Conservation (phyloP, 2,797 vertebrate species). For the Chaetophractus vellerosus region DNA sequence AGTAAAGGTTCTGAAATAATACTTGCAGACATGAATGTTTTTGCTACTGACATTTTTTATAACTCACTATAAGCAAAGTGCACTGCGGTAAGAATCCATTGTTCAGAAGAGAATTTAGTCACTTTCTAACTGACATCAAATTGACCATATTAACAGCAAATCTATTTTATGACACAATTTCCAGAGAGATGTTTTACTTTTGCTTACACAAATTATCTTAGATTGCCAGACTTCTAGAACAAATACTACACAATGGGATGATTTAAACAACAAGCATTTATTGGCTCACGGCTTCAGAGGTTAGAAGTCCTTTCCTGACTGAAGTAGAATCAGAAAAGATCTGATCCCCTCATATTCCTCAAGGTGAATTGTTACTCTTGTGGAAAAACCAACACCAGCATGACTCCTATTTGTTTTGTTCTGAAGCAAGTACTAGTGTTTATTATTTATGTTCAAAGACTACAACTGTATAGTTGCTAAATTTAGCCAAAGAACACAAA, state of each 20-base stretch:
- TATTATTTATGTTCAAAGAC: neutral
- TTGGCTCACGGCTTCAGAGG: too few species aligned
- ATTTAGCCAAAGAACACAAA: constrained; percentile 35
- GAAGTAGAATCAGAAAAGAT: neutral
- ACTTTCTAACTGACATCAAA: constrained; percentile 48
- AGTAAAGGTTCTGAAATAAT: neutral
- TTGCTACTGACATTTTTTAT: neutral
- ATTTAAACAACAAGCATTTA: too few species aligned
- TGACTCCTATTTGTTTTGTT: neutral
- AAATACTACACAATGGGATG: too few species aligned
- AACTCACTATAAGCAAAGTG: neutral
- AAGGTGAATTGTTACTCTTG: neutral
- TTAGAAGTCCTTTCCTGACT: neutral
- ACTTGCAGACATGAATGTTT: neutral
- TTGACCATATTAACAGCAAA: neutral
- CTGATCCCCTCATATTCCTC: neutral
- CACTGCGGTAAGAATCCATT: neutral
- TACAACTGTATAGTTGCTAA: neutral
- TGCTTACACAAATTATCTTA: neutral
- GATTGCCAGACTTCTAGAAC: too few species aligned
- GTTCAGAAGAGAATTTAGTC: neutral
- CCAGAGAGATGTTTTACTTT: constrained; percentile 26
- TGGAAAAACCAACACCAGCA: neutral
- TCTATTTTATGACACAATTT: neutral
- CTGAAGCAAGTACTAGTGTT: neutral